Percentiles rank a stretch among this genome's conserved stretches.
These are phyloP conservation scores for Echeneis naucrates DNA, from an alignment of 2,797 vertebrate species.

Conservation along the genomic window DNA sequence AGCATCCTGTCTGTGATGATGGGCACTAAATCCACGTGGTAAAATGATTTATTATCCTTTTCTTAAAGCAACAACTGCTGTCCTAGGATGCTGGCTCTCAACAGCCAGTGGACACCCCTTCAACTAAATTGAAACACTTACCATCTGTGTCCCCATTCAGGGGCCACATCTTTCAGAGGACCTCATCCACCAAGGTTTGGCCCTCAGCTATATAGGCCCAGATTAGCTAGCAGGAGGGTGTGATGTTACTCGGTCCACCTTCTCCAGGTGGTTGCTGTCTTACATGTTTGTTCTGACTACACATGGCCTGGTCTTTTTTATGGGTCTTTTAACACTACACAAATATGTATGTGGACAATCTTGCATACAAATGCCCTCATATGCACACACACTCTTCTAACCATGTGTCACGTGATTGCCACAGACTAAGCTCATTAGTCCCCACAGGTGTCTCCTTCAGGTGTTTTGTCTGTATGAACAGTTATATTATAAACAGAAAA, in stretches of 20 bases:
- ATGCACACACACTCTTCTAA: conserved; percentile 1
- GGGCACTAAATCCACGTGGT: too few relatives aligned
- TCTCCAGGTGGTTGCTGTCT: neutral
- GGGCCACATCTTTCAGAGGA: too few relatives aligned
- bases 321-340: conserved; percentile 7
- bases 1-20: too few relatives aligned
- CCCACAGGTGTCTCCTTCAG: conserved; percentile 39
- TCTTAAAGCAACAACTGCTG: too few relatives aligned
- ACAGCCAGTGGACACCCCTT: too few relatives aligned
- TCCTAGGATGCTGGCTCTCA: too few relatives aligned
- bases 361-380: conserved; percentile 33
- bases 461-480: conserved; percentile 46
- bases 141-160: too few relatives aligned
- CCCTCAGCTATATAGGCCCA: too few relatives aligned
- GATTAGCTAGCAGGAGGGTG: too few relatives aligned
- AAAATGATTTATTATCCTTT: too few relatives aligned
- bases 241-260: neutral
- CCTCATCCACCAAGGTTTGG: too few relatives aligned
- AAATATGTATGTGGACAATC: conserved; percentile 37
- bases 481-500: conserved; percentile 84
- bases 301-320: neutral
- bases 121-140: too few relatives aligned
- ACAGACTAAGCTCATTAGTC: conserved; percentile 15
- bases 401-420: conserved; percentile 10
- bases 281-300: neutral